Evolutionary conservation across 1,140 invertebrate genomes (phyloP), one percentile per base, ranked within the genome.

Genomic region (Acromyrmex heyeri): DNA sequence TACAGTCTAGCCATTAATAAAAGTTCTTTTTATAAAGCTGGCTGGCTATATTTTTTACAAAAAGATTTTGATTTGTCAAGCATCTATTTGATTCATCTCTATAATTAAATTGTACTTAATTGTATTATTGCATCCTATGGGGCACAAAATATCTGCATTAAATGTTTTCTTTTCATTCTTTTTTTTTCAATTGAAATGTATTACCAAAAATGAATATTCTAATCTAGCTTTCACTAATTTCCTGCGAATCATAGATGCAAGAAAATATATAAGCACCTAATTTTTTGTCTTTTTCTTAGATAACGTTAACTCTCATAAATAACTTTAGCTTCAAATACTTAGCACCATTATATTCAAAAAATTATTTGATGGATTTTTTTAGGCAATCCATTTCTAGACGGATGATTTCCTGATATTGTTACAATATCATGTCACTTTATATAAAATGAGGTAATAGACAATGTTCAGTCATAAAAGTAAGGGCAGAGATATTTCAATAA

Each of bases 301-400:
- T 82, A 92, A 88, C 88, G 87, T 92, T 86, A 94, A 94, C 90
- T 92, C 86, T 91, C 88, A 92, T 94, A 94, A 91, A 93, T 88
- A 91, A 92, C 90, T 93, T 93, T 85, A 91, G 61, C 90, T 90
- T 92, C 85, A 93, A 92, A 92, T 88, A 93, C 76, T 92, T 94
- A 94, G 94, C 94, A 94, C 94, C 93, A 93, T 93, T 93, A 85
- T 91, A 83, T 64, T 93, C 86, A 92, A 92, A 94, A 92, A 94
- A 94, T 92, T 92, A 92, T 93, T 92, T 92, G 81, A 91, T 91
- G 85, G 79, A 90, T 88, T 90, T 86, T 93, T 89, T 50, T 91
- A 92, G 94, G 92, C 93, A 94, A 94, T 94, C 93, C 93, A 93
- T 79, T 87, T 88, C 88, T 87, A 94, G 94, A 94, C 92, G 93